A percentile compares a stretch with the other conserved stretches of the same genome.
phyloP scores from a whole-genome alignment of 2,113 vertebrate species.

The Suricata suricatta region DNA sequence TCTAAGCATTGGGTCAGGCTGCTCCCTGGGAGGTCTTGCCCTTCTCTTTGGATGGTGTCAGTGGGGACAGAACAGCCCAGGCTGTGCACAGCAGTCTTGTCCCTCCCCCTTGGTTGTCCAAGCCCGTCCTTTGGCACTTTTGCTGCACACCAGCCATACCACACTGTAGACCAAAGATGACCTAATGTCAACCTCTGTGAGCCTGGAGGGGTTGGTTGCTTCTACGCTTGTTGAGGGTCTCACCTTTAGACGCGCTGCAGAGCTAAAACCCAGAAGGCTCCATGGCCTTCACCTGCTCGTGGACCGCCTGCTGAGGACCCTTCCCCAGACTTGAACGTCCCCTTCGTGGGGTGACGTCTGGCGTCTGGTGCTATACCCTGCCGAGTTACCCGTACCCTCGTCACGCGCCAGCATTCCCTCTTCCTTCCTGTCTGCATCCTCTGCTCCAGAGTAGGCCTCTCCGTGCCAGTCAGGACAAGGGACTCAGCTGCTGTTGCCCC shows the following conservation, averaged over 20 bases:
- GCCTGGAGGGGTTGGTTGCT: not conserved
- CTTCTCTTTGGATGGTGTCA: not conserved
- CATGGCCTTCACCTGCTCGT: not conserved
- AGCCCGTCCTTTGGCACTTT: not conserved
- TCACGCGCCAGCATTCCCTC: not conserved
- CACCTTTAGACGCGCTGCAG: not conserved
- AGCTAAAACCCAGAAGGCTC: not conserved
- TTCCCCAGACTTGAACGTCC: not conserved
- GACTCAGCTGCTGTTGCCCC: not conserved
- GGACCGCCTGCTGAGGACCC: not conserved
- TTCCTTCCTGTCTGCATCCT: not conserved
- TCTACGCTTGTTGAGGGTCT: not conserved
- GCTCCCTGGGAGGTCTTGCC: not conserved
- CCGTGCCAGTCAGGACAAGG: not conserved
- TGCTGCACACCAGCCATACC: not conserved
- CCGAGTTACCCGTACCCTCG: not conserved
- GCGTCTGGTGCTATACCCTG: slow-evolving; percentile 56
- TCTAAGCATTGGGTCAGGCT: not conserved
- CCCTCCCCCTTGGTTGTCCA: not conserved
- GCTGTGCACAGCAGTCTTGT: not conserved
- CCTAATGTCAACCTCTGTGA: not conserved
- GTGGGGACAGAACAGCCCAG: not conserved
- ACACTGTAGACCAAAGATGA: slow-evolving; percentile 53
- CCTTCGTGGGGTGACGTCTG: fast-evolving
- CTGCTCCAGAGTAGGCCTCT: not conserved